Evolutionary conservation across 2,888 invertebrate species (phyloP), one percentile per base, ranked within the genome.

Genomic region (Serripes groenlandicus): DNA sequence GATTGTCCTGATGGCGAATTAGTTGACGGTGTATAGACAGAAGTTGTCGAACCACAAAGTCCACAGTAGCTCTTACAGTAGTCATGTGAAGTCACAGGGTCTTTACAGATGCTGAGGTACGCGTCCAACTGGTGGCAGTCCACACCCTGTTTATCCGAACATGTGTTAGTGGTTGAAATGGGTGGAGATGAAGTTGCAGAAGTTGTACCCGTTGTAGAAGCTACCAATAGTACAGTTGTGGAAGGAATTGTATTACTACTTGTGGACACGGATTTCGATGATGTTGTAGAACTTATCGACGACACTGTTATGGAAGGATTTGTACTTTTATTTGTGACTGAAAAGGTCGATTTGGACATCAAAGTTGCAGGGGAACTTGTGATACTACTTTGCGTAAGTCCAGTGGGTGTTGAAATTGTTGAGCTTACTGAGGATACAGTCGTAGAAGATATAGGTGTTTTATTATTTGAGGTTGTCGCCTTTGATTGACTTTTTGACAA

Each of bases 11-110:
- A 4, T 15, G 3, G 11, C 7, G 64, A 52, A 35, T 28, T 21
- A 60, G 35, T 5, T 32, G 56, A 9, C 1, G 42, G n/a, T 32
- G 69, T 49, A n/a, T 9, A 21, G 9, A 30, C 1, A 5, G 30
- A 21, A 32, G 52, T 49, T 23, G 77, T 76, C 18, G 73, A 68
- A 23, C 72, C 73, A 73, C 85, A 86, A 62, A 81, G 28, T 3
- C 79, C 81, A 56, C 86, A 86, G 37, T 79, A 86, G 15, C 70
- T 75, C 21, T 75, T 62, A 75, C 86, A 86, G 28, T 86, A 81
- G 9, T 54, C n/a, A 5, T 64, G 70, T 21, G 86, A 78, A 3
- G 80, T 58, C 3, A 64, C 62, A 21, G 34, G 49, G 68, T 81
- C 62, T 18, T 52, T 26, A 66, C 86, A 86, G 15, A 83, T 70